Conservation (phyloP, 2,888 invertebrate species). For the Glyphotaelius pellucidus region DNA sequence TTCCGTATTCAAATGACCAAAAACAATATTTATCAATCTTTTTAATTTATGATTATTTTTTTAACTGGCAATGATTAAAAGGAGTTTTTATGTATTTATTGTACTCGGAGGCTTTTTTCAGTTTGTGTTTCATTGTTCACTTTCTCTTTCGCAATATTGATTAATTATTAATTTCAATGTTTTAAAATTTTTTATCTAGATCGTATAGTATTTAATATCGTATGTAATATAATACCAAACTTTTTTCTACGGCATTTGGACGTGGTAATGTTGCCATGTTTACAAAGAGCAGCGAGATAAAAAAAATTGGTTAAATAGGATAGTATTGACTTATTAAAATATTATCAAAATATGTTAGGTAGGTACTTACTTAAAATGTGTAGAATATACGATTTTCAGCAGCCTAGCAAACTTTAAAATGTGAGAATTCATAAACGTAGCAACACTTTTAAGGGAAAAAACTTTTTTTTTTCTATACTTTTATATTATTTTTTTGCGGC, state of each 20-base stretch:
- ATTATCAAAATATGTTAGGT: neutral
- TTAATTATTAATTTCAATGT: conserved; percentile 22
- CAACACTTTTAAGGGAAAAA: neutral
- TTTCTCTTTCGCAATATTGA: conserved; percentile 33
- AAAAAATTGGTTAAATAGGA: neutral
- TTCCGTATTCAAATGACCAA: neutral
- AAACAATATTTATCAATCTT: neutral
- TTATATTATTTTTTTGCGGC: conserved; percentile 10
- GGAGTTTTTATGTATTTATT: neutral
- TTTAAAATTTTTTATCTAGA: conserved; percentile 40
- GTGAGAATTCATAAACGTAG: neutral
- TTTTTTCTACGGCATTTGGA: conserved; percentile 29
- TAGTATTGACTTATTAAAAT: neutral
- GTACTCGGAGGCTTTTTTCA: neutral
- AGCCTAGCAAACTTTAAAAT: conserved; percentile 2
- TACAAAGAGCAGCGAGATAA: conserved; percentile 29
- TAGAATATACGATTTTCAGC: neutral
- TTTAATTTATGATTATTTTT: neutral
- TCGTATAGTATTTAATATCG: conserved; percentile 36
- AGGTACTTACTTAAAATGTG: conserved; percentile 2
- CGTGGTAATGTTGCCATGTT: conserved; percentile 40
- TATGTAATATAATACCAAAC: conserved; percentile 43
- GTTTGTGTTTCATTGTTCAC: conserved; percentile 24
- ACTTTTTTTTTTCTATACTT: neutral
- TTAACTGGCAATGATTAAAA: neutral